phyloP scores from a whole-genome alignment of 2,888 invertebrate species.

The Microdon myrmicae region DNA sequence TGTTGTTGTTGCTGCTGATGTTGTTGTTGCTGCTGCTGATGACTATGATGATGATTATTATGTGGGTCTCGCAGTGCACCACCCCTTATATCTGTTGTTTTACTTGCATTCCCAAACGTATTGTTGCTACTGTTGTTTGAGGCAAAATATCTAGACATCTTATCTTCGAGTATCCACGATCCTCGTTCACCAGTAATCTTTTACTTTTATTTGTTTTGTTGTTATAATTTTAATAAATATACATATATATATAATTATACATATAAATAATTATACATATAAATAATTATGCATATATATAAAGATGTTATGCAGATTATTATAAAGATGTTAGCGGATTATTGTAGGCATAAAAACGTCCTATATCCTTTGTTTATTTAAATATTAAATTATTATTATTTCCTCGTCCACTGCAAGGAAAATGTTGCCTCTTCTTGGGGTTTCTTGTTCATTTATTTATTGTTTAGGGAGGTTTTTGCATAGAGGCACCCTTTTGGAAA shows the following conservation, averaged over 20 bases:
- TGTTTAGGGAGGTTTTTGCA: too few species aligned
- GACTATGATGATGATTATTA: conserved; percentile 28
- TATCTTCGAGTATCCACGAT: conserved; percentile 8
- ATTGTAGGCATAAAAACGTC: too few species aligned
- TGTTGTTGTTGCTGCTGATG: conserved; percentile 50
- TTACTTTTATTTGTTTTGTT: not conserved
- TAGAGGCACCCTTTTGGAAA: too few species aligned
- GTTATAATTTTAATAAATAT: not conserved
- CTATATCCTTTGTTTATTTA: too few species aligned
- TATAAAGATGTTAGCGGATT: too few species aligned
- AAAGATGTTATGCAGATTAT: too few species aligned
- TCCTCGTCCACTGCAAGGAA: too few species aligned
- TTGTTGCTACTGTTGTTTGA: conserved; percentile 47
- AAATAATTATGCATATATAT: too few species aligned
- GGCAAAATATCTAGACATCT: conserved; percentile 49
- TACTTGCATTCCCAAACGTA: conserved; percentile 52
- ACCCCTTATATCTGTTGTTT: conserved; percentile 50
- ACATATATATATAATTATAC: not conserved
- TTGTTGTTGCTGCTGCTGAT: conserved; percentile 55
- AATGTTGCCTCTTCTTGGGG: too few species aligned
- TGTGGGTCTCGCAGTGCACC: conserved; percentile 50
- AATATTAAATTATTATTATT: too few species aligned
- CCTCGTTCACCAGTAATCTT: not conserved
- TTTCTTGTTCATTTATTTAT: too few species aligned
- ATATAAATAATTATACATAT: not conserved